Percentiles rank a stretch among this genome's conserved stretches.
phyloP scores from a whole-genome alignment of 2,113 vertebrate genomes.

The Candoia aspera region DNA sequence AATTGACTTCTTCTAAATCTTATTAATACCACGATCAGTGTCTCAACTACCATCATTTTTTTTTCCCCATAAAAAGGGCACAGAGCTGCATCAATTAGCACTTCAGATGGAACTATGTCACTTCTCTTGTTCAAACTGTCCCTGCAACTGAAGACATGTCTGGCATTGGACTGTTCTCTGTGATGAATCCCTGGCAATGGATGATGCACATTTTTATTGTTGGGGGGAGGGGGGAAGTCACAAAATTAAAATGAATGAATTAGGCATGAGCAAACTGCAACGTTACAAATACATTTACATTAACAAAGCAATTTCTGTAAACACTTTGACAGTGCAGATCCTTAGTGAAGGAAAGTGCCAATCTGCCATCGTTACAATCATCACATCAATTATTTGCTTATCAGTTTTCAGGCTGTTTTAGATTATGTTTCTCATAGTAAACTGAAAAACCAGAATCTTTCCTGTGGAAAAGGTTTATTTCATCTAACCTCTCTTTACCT shows the following conservation, averaged over 20 bases:
- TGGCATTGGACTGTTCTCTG: neutral
- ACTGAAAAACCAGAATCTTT: neutral
- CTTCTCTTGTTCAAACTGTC: neutral
- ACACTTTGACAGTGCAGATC: neutral
- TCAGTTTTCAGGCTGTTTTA: neutral
- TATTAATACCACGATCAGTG: neutral
- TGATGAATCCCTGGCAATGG: neutral
- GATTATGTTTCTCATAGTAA: neutral
- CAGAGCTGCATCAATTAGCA: neutral
- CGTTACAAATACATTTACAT: neutral
- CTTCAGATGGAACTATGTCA: neutral
- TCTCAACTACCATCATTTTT: neutral
- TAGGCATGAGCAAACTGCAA: neutral
- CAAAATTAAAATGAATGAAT: neutral
- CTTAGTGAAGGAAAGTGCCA: neutral
- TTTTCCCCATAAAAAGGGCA: neutral
- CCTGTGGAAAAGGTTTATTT: neutral
- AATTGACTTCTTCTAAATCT: neutral
- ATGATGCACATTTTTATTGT: neutral
- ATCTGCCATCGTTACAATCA: neutral
- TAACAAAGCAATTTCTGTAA: neutral
- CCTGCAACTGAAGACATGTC: neutral
- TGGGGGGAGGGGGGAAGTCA: no score
- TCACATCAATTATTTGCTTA: neutral
- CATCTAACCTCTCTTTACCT: neutral